Evolutionary conservation across 2,113 vertebrate genomes (phyloP), one percentile per base, ranked within the genome.

Genomic region (Glaucidium brasilianum): DNA sequence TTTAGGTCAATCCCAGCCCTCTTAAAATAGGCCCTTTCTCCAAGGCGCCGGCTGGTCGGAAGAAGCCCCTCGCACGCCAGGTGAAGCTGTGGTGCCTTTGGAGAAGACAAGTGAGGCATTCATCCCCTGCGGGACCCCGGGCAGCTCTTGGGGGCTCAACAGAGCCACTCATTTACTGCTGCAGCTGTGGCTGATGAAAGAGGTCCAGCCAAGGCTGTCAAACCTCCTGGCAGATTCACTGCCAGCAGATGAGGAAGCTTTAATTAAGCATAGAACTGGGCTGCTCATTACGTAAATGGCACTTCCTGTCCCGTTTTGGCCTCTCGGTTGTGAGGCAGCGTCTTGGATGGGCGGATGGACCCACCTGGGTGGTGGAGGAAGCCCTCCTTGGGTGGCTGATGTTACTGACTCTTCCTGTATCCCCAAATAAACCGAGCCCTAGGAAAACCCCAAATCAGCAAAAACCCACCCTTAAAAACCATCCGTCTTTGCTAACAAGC

Each of bases 121-220:
- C 95, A 97, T 93, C 86, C 81, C 52, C 56, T 12, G 26, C 1
- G 35, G 58, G 64, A 95, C 62, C 83, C 72, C 23, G 34, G 74
- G 93, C 77, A 85, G 86, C 82, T 95, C 88, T 75, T 14, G 78
- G 63, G 80, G 66, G 67, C 72, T 88, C 81, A 30, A 95, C 88
- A 97, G 86, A 97, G 94, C 94, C 5, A 0, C 92, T 83, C 93
- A 93, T 95, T 97, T 92, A 95, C 59, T 34, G 95, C 86, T 91
- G 91, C 97, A 98, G 97, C 97, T 98, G 97, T 34, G 93, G 87
- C 92, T 83, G 93, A 76, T 96, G 97, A 98, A 97, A 97, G 95
- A 73, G 92, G 60, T 73, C 77, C 93, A 91, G 95, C 92, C 83
- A 64, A 60, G 49, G 80, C 95, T 92, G 92, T 95, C 89, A 93